Conservation (phyloP, 2,888 invertebrate genomes). For the Agriopis aurantiaria region DNA sequence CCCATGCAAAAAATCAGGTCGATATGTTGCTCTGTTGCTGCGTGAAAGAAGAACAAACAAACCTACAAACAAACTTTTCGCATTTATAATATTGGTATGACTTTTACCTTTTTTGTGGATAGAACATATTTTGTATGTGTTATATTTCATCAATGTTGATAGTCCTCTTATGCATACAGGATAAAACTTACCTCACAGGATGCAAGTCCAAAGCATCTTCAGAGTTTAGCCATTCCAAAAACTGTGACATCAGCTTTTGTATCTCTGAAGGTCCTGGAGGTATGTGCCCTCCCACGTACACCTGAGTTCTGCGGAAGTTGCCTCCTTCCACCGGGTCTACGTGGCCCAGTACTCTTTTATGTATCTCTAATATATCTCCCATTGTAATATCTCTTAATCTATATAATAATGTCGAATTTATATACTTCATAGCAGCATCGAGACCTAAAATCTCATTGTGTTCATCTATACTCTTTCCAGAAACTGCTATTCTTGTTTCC, state of each 20-base stretch:
- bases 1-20: too few species aligned
- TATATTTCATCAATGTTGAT: too few species aligned
- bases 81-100: too few species aligned
- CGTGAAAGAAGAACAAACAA: too few species aligned
- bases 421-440: constrained; percentile 97
- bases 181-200: constrained; percentile 89
- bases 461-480: constrained; percentile 97
- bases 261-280: constrained; percentile 96
- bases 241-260: constrained; percentile 93
- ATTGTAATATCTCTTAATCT: constrained; percentile 92
- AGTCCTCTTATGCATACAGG: too few species aligned
- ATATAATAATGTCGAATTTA: constrained; percentile 92
- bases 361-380: constrained; percentile 96
- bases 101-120: too few species aligned
- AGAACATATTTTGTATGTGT: too few species aligned
- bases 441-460: constrained; percentile 98
- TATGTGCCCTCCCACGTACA: constrained; percentile 97
- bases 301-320: constrained; percentile 94
- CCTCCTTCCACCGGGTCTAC: constrained; percentile 98
- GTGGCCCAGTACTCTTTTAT: constrained; percentile 96
- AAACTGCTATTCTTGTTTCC: constrained; percentile 92
- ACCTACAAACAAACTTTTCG: too few species aligned
- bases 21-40: too few species aligned
- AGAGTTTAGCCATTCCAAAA: constrained; percentile 97
- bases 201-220: constrained; percentile 94